A percentile compares a stretch with the other conserved stretches of the same genome.
Evolutionary conservation across 2,797 vertebrate species (phyloP).

Genomic region (Sarcoramphus papa): DNA sequence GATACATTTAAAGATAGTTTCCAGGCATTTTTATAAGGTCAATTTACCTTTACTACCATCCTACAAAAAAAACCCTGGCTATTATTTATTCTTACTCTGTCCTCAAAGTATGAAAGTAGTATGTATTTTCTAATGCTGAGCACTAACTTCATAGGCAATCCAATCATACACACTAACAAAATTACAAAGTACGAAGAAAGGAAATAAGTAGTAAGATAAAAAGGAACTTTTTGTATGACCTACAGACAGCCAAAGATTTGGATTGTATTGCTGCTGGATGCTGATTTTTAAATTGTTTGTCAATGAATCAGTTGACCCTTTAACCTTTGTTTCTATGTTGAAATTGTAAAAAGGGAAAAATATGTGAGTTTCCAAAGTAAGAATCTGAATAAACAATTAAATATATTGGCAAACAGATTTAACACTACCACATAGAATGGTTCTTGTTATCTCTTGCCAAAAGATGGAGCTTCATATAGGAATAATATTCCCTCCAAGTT

Average conservation of each 20-base stretch:
- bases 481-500: neutral
- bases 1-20: neutral
- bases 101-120: neutral
- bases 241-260: neutral
- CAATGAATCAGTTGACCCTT: neutral
- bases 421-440: neutral
- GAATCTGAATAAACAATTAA: neutral
- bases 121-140: neutral
- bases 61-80: neutral
- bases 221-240: neutral
- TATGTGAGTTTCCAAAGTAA: neutral
- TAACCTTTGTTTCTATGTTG: neutral
- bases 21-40: neutral
- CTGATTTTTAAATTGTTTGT: neutral
- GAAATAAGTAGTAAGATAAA: neutral
- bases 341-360: neutral
- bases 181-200: neutral
- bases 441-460: neutral
- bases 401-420: neutral
- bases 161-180: neutral
- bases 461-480: neutral
- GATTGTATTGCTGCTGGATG: neutral
- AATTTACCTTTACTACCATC: neutral
- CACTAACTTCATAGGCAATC: neutral
- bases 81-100: neutral